phyloP scores from a whole-genome alignment of 64 coral and sea anemone genomes.

The Pocillopora damicornis region DNA sequence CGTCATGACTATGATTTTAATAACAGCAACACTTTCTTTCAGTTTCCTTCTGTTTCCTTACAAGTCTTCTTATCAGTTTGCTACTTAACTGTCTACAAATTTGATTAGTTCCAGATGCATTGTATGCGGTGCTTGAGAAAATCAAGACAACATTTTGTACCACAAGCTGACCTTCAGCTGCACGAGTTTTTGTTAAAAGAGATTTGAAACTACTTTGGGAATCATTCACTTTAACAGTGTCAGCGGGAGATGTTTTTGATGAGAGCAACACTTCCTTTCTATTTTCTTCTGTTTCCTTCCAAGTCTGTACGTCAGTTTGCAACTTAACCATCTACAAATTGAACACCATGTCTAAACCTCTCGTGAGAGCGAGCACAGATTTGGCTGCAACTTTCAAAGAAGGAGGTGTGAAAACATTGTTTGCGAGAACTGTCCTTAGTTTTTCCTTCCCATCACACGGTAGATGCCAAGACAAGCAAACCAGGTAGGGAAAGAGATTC shows the following conservation, averaged over 20 bases:
- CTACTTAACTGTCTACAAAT: neutral
- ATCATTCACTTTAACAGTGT: neutral
- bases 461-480: slow-evolving; percentile 48
- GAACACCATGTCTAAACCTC: slow-evolving; percentile 30
- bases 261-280: no score
- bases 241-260: neutral
- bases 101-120: neutral
- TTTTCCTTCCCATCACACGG: neutral
- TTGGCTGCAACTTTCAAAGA: slow-evolving; percentile 25
- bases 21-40: no score
- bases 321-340: neutral
- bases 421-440: neutral
- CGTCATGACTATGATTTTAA: no score
- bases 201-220: neutral
- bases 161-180: neutral
- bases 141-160: no score
- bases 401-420: neutral
- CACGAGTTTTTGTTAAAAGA: neutral
- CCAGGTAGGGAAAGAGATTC: slow-evolving; percentile 37
- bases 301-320: no score
- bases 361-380: slow-evolving; percentile 35
- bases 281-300: no score
- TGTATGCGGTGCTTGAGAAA: neutral
- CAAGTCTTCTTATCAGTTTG: no score
- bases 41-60: no score